phyloP scores from a whole-genome alignment of 2,888 invertebrate species.

The Mesoligia furuncula region DNA sequence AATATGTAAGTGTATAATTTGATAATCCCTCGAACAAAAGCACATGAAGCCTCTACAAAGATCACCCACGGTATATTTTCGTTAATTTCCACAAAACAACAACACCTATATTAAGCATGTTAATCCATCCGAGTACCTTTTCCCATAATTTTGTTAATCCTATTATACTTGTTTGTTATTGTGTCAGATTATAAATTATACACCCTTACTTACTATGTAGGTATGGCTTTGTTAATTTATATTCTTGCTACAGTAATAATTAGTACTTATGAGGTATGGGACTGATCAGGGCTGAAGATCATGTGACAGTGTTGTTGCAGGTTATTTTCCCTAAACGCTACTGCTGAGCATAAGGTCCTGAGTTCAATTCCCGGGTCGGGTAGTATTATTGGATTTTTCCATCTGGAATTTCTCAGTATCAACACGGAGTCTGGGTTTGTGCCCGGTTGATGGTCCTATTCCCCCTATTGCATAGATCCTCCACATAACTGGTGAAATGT shows the following conservation, averaged over 20 bases:
- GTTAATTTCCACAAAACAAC: conserved; percentile 20
- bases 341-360: neutral
- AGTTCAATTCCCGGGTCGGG: neutral
- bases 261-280: neutral
- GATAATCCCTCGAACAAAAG: conserved; percentile 11
- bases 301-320: neutral
- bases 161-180: conserved; percentile 27
- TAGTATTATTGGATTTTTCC: neutral
- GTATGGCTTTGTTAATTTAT: neutral
- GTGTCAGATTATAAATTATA: conserved; percentile 8
- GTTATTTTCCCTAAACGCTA: neutral
- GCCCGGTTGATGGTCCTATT: too few relatives aligned
- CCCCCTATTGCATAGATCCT: neutral
- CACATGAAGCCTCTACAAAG: neutral
- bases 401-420: neutral
- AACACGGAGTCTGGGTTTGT: neutral
- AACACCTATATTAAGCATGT: conserved; percentile 14
- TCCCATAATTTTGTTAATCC: conserved; percentile 29
- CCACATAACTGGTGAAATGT: neutral
- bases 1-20: neutral
- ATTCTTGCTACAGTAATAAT: neutral
- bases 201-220: neutral
- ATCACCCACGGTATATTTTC: neutral
- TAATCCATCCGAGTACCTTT: conserved; percentile 22
- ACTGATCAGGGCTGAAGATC: neutral